These are phyloP conservation scores for Elaeidobius kamerunicus DNA, from an alignment of 2,888 invertebrate species.

Conservation along the genomic window DNA sequence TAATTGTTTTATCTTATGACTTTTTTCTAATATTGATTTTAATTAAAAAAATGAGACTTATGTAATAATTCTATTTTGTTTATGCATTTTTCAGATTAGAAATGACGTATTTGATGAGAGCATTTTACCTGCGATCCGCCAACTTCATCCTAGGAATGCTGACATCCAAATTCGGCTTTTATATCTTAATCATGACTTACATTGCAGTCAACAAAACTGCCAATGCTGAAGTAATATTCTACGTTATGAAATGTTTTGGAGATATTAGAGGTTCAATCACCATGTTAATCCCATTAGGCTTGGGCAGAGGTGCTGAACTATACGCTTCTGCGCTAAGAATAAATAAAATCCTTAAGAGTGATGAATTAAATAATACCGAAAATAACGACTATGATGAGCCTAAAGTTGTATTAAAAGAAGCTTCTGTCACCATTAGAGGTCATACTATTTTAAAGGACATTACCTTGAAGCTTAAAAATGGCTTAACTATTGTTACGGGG, in stretches of 20 bases:
- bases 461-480: conserved; percentile 47
- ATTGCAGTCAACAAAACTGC: conserved; percentile 34
- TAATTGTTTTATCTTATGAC: neutral
- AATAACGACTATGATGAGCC: conserved; percentile 37
- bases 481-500: conserved; percentile 59
- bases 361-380: conserved; percentile 42
- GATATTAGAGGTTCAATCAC: conserved; percentile 33
- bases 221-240: conserved; percentile 38
- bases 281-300: conserved; percentile 36
- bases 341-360: conserved; percentile 45
- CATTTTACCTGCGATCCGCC: conserved; percentile 37
- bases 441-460: conserved; percentile 48
- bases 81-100: conserved; percentile 38
- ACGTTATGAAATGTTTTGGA: conserved; percentile 35
- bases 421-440: conserved; percentile 37
- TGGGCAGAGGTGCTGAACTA: conserved; percentile 37
- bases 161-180: conserved; percentile 37
- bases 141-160: conserved; percentile 41
- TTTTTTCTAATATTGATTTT: neutral
- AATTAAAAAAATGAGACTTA: too few relatives aligned
- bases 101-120: conserved; percentile 35
- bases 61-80: too few relatives aligned
- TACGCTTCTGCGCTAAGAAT: conserved; percentile 37
- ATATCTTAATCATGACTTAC: conserved; percentile 39
- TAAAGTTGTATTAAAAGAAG: conserved; percentile 36